These are phyloP conservation scores for Hirtodrosophila duncani DNA, from an alignment of 2,888 invertebrate genomes.

Conservation along the genomic window DNA sequence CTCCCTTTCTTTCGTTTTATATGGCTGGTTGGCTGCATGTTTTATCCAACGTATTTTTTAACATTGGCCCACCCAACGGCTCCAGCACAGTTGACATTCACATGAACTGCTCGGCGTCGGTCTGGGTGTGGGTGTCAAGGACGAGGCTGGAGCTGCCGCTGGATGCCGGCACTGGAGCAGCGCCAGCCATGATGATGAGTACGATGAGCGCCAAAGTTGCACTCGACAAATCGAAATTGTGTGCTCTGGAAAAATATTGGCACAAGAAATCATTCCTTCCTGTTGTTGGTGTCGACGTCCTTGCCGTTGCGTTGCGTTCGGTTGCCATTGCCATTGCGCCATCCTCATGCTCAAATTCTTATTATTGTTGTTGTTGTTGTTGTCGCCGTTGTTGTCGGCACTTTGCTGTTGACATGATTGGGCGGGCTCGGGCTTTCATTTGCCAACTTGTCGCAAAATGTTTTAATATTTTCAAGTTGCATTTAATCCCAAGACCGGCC, in stretches of 20 bases:
- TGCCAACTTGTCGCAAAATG: conserved; percentile 73
- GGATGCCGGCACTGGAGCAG: conserved; percentile 37
- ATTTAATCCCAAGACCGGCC: conserved; percentile 60
- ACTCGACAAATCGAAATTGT: conserved; percentile 78
- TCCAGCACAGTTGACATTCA: conserved; percentile 59
- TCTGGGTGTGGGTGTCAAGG: conserved; percentile 61
- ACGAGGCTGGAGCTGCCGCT: conserved; percentile 48
- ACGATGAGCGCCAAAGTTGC: conserved; percentile 73
- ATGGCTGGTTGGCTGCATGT: conserved; percentile 26
- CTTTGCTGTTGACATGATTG: conserved; percentile 70
- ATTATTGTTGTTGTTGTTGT: conserved; percentile 14
- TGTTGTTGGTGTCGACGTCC: conserved; percentile 64
- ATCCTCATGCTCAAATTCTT: neutral
- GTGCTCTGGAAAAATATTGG: conserved; percentile 78
- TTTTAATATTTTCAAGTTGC: conserved; percentile 73
- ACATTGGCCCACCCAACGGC: conserved; percentile 30
- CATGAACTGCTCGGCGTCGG: conserved; percentile 36
- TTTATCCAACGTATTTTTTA: conserved; percentile 59
- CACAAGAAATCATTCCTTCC: conserved; percentile 78
- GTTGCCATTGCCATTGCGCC: neutral
- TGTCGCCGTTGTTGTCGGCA: conserved; percentile 42
- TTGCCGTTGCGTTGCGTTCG: neutral
- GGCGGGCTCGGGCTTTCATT: conserved; percentile 68
- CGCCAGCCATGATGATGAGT: conserved; percentile 67
- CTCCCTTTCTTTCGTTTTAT: conserved; percentile 6